Base-by-base conservation (phyloP, 1,140 invertebrate genomes). In the Lepidurus packardi region DNA sequence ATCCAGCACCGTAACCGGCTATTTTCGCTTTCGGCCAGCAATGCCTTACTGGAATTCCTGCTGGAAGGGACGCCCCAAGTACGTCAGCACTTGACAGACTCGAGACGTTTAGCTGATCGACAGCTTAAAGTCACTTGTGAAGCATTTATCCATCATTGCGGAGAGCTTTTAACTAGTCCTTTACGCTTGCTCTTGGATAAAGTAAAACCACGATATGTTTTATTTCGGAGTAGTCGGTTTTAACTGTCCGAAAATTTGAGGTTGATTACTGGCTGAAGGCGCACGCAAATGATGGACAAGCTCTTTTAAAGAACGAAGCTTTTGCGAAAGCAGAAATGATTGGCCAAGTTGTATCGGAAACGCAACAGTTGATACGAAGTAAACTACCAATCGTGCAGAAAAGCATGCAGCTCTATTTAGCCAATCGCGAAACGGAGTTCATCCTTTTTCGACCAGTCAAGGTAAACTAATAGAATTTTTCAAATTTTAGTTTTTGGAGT, bases 391-490 rank as follows among this genome's bases (percentile, higher is more conserved):
- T 87, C 5, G 86, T 98, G 5, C 94, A 97, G 82, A 88, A 91
- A 1, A 93, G 92, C 7, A 96, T 98, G 94, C 91, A 95, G 81
- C 87, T 98, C 0, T 98, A 98, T 85, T 86, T 98, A 21, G 93
- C 96, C n/a, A 98, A 98, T 86, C 90, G 91, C 81, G 96, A 98
- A 85, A 98, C 97, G 0, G 96, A 98, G 84, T 95, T 94, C 82
- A 98, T 98, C 83, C 87, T 98, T 1, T 97, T 98, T 82, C 89
- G 95, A 78, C 96, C 96, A 7, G 93, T 98, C 44, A 92, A 94
- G 83, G 92, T 93, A 85, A 45, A 7, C n/a, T 5, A 0, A 8
- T 44, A 41, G 25, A 13, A 25, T 44, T 75, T 73, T 80, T 4
- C 7, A 43, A 25, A 13, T 80, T 74, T 3, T 21, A 25, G 44